A percentile compares a stretch with the other conserved stretches of the same genome.
Conservation (phyloP, 2,113 vertebrate genomes). For the Cebidichthys violaceus region DNA sequence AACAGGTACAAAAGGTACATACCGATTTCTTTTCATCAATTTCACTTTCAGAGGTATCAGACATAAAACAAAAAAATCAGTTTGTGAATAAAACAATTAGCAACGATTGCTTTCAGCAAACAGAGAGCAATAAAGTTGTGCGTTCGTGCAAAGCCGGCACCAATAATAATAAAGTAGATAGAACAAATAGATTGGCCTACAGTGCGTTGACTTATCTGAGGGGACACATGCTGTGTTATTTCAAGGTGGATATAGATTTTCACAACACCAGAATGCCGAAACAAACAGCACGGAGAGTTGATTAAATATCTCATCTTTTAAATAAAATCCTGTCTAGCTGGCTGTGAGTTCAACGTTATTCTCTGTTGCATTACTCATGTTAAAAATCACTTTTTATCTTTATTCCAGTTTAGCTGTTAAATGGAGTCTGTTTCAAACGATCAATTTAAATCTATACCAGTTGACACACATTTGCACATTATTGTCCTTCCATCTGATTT, state of each 20-base stretch:
- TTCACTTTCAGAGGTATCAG: not conserved
- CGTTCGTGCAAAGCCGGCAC: not conserved
- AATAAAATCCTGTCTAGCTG: not conserved
- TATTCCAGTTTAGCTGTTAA: not conserved
- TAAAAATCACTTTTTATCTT: not conserved
- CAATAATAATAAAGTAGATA: conserved; percentile 18
- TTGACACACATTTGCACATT: not conserved
- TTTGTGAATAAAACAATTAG: conserved; percentile 33
- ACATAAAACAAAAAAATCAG: not conserved
- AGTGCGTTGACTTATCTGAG: conserved; percentile 21
- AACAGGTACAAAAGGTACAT: conserved; percentile 40
- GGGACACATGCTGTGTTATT: not conserved
- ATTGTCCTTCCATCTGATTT: not conserved
- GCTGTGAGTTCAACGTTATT: not conserved
- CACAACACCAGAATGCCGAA: conserved; percentile 1
- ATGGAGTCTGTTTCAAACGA: not conserved
- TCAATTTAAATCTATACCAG: not conserved
- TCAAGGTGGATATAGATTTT: conserved; percentile 10
- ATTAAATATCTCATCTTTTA: conserved; percentile 1
- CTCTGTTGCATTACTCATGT: not conserved
- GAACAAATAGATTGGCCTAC: conserved; percentile 30
- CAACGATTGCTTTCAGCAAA: conserved; percentile 32
- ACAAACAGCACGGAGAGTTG: not conserved
- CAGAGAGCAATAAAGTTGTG: not conserved
- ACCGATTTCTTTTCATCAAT: not conserved